Conservation (phyloP, 2,797 vertebrate genomes). For the Miichthys miiuy region DNA sequence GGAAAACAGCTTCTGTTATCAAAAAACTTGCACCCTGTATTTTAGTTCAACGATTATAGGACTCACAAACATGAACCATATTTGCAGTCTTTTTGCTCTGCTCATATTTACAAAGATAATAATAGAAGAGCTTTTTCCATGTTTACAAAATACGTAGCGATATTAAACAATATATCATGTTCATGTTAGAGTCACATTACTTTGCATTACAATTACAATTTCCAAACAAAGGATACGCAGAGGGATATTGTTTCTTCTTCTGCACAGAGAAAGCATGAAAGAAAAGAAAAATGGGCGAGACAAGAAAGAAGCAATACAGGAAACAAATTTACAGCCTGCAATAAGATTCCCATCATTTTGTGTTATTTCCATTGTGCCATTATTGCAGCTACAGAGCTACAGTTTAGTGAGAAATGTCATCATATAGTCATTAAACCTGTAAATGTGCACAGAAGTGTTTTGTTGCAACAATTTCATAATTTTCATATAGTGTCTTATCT, state of each 20-base stretch:
- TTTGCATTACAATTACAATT: background rate
- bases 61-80: background rate
- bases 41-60: background rate
- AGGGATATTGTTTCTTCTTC: conserved; percentile 6
- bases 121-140: background rate
- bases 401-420: background rate
- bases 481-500: background rate
- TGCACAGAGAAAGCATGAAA: background rate
- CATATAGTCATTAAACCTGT: background rate
- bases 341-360: background rate
- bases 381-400: background rate
- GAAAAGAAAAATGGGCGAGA: background rate
- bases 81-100: background rate
- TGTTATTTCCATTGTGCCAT: background rate
- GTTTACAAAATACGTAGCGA: conserved; percentile 16
- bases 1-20: background rate
- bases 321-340: conserved; percentile 8
- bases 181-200: background rate
- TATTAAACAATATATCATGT: conserved; percentile 50
- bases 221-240: background rate
- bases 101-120: background rate
- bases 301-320: background rate
- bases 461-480: background rate
- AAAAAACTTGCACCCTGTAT: background rate
- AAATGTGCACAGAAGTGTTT: background rate